Conservation (phyloP, 2,888 invertebrate species). For the Entomobrya proxima region DNA sequence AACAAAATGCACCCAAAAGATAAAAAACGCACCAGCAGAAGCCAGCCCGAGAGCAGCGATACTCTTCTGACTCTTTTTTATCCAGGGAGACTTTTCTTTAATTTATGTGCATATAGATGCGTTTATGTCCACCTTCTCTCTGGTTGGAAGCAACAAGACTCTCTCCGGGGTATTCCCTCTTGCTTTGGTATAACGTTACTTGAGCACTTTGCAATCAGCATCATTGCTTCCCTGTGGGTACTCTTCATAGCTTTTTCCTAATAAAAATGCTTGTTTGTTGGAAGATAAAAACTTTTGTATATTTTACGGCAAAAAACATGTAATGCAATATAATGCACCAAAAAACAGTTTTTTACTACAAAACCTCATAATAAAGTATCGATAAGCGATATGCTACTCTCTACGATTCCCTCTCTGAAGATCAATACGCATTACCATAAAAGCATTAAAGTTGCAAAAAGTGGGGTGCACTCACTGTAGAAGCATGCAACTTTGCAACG, state of each 20-base stretch:
- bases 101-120: constrained; percentile 67
- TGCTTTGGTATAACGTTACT: no score
- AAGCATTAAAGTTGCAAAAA: constrained; percentile 43
- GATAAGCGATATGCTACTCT: constrained; percentile 10
- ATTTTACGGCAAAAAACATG: no score
- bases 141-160: constrained; percentile 48
- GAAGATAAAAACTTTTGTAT: no score
- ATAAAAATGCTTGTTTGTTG: neutral
- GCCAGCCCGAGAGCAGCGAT: neutral
- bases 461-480: neutral
- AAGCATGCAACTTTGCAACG: constrained; percentile 24
- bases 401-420: neutral
- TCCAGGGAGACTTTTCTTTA: constrained; percentile 51
- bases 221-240: neutral
- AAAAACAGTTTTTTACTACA: constrained; percentile 14
- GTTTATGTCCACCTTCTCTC: constrained; percentile 60
- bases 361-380: constrained; percentile 34
- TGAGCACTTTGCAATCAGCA: neutral
- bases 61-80: neutral
- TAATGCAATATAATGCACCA: no score
- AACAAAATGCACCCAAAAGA: constrained; percentile 57
- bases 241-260: neutral
- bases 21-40: constrained; percentile 16
- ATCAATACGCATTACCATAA: constrained; percentile 47
- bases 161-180: constrained; percentile 60